Evolutionary conservation across 2,888 invertebrate genomes (phyloP), one percentile per base, ranked within the genome.

Genomic region (Serripes groenlandicus): DNA sequence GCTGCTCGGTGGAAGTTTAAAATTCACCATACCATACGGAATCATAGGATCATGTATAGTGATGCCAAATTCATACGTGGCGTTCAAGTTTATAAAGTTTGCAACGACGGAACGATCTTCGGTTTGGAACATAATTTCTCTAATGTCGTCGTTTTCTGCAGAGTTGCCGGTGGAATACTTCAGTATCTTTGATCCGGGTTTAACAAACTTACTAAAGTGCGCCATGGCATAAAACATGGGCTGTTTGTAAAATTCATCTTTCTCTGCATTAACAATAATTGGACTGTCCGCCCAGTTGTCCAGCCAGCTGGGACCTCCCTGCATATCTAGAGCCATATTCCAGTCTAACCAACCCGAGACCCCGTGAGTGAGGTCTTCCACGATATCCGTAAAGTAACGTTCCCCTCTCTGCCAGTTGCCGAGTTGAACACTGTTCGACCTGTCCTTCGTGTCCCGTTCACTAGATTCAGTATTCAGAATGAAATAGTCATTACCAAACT

Each of bases 321-420:
- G 85, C 76, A 95, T 94, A 92, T 97, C 95, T 32, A 98, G 94
- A 26, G 96, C 97, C 74, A 98, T 95, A 94, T 98, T 99, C 98
- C 98, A 98, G 94, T 98, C 98, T 0, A 97, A 96, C 98, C 98
- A 98, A 1, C 97, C 98, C 26, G 96, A 96, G 0, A 97, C 96
- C 95, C 96, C 97, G 93, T 97, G 96, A 89, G 97, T 96, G 23
- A 98, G 92, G 94, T 97, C 97, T 96, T 97, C 94, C 54, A 91
- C 86, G 73, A 97, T 97, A 83, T 97, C 95, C 60, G 93, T 86
- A 0, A 96, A 95, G 91, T 97, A 97, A 54, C 92, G 92, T 88
- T 96, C 96, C 0, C 96, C 98, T 84, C 97, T 95, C 0, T 94
- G 88, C 98, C 98, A 98, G 23, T 96, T 96, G 5, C 98, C 98